These are phyloP conservation scores for Rhingia campestris DNA, from an alignment of 2,888 invertebrate genomes.

Conservation along the genomic window DNA sequence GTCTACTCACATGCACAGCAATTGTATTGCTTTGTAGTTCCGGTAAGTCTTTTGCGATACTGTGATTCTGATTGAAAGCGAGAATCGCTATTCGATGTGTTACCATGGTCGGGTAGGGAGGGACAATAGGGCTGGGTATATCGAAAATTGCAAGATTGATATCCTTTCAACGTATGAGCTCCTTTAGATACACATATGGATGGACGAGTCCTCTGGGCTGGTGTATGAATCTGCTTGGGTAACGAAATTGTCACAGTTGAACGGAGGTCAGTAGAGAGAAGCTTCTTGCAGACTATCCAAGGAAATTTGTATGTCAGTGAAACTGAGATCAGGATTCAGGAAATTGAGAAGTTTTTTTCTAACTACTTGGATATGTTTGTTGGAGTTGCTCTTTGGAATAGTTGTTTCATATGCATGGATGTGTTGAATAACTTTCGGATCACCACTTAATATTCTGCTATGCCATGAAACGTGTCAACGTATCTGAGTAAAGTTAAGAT, in stretches of 20 bases:
- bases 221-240: slow-evolving; percentile 27
- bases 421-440: neutral
- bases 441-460: neutral
- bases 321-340: slow-evolving; percentile 14
- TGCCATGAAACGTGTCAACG: too few species aligned
- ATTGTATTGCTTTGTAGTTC: slow-evolving; percentile 82
- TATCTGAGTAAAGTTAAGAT: too few species aligned
- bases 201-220: neutral
- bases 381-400: neutral
- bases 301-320: slow-evolving; percentile 14
- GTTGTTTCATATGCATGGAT: neutral
- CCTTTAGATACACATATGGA: slow-evolving; percentile 1
- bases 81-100: slow-evolving; percentile 35
- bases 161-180: slow-evolving; percentile 23
- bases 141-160: slow-evolving; percentile 63
- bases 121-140: slow-evolving; percentile 1
- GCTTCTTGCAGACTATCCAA: slow-evolving; percentile 1
- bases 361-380: slow-evolving; percentile 2
- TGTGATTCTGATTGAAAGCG: slow-evolving; percentile 65
- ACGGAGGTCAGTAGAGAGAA: slow-evolving; percentile 16
- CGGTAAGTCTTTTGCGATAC: slow-evolving; percentile 79
- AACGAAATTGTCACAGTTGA: slow-evolving; percentile 32
- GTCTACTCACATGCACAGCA: slow-evolving; percentile 83
- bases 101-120: neutral
- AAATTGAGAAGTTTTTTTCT: slow-evolving; percentile 23